Conservation (phyloP, 2,888 invertebrate species). For the Troides oblongomaculatus region DNA sequence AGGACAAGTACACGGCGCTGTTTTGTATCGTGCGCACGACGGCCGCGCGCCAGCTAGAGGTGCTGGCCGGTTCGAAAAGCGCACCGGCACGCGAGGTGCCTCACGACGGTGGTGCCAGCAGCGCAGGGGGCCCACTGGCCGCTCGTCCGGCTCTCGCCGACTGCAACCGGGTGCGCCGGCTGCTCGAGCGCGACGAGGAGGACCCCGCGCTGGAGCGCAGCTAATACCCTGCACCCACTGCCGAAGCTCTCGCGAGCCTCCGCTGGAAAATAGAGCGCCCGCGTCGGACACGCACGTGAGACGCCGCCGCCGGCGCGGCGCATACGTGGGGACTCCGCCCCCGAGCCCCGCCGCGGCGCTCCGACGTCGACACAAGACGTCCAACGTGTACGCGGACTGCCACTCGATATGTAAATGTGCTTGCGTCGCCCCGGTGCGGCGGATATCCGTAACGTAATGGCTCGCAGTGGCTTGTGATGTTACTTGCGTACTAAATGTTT, state of each 20-base stretch:
- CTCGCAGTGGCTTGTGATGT: conserved; percentile 25
- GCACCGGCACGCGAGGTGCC: conserved; percentile 56
- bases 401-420: conserved; percentile 16
- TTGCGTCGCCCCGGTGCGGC: conserved; percentile 25
- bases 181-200: conserved; percentile 37
- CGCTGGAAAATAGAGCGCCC: conserved; percentile 7
- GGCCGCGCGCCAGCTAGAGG: conserved; percentile 77
- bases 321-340: no score
- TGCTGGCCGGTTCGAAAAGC: conserved; percentile 58
- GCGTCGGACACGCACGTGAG: neutral
- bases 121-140: conserved; percentile 45
- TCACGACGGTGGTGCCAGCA: conserved; percentile 73
- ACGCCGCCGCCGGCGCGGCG: neutral
- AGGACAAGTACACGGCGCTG: conserved; percentile 81
- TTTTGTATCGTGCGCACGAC: conserved; percentile 77
- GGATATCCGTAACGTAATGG: conserved; percentile 13
- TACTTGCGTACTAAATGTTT: conserved; percentile 26
- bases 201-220: conserved; percentile 28
- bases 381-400: neutral
- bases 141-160: conserved; percentile 37
- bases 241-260: conserved; percentile 18
- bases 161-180: conserved; percentile 38
- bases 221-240: conserved; percentile 30
- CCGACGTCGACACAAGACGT: conserved; percentile 4
- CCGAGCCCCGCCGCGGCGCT: neutral